A percentile compares a stretch with the other conserved stretches of the same genome.
These are phyloP conservation scores for Schizopygopsis pylzovi DNA, from an alignment of 2,797 vertebrate species.

Conservation along the genomic window DNA sequence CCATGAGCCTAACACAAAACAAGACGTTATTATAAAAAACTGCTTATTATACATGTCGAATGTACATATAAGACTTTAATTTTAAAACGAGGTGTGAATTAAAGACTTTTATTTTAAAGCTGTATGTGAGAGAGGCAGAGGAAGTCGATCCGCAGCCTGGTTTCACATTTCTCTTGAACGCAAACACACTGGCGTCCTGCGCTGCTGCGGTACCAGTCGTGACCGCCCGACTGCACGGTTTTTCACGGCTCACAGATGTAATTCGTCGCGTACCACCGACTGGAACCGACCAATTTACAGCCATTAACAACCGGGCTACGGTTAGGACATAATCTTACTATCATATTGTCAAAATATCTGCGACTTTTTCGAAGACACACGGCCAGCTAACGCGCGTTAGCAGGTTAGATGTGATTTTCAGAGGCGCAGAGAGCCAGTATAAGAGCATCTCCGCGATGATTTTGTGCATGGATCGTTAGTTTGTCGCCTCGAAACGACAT, in stretches of 20 bases:
- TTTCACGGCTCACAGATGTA: constrained; percentile 30
- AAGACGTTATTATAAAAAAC: neutral
- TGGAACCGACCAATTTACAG: neutral
- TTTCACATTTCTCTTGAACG: constrained; percentile 54
- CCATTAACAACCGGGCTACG: neutral
- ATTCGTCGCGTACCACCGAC: constrained; percentile 7
- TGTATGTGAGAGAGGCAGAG: neutral
- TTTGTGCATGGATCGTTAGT: constrained; percentile 19
- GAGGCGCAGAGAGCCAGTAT: constrained; percentile 23
- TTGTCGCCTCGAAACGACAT: neutral
- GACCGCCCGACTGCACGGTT: constrained; percentile 43
- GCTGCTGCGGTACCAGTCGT: constrained; percentile 53
- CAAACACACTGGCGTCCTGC: constrained; percentile 51
- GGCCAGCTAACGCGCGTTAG: constrained; percentile 46
- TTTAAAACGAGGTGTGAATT: neutral
- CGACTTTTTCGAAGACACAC: constrained; percentile 36
- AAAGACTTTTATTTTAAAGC: constrained; percentile 56
- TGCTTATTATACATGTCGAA: neutral
- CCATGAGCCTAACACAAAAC: neutral
- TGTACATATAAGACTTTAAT: neutral
- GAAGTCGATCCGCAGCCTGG: constrained; percentile 19
- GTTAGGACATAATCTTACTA: neutral
- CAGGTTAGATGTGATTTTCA: constrained; percentile 50
- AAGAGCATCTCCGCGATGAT: constrained; percentile 23
- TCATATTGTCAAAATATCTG: neutral